These are phyloP conservation scores for Dendronephthya gigantea DNA, from an alignment of 64 coral and sea anemone species.

Conservation along the genomic window DNA sequence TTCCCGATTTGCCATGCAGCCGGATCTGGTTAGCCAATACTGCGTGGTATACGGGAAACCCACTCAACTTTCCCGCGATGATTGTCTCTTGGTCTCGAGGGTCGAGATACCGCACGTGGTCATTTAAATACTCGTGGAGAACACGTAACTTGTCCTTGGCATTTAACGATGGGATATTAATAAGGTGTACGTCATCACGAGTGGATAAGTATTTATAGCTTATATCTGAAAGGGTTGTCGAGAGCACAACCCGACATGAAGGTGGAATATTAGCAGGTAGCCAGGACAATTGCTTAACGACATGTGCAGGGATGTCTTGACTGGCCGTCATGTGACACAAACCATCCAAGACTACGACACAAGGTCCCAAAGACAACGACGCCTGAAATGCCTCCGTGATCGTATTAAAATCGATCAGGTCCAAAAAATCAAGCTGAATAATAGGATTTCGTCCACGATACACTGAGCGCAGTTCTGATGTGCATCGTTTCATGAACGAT, in stretches of 20 bases:
- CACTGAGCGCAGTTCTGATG: constrained; percentile 62
- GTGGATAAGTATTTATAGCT: constrained; percentile 51
- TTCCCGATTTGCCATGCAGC: constrained; percentile 53
- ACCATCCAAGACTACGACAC: constrained; percentile 77
- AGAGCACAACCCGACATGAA: constrained; percentile 66
- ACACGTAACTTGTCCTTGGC: constrained; percentile 51
- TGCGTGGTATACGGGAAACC: constrained; percentile 70
- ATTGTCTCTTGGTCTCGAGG: constrained; percentile 34
- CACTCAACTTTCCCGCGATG: constrained; percentile 45
- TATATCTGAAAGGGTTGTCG: constrained; percentile 68
- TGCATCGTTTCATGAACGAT: constrained; percentile 87
- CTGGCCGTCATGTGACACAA: constrained; percentile 49
- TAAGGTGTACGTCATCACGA: constrained; percentile 51
- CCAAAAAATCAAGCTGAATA: constrained; percentile 49
- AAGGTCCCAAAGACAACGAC: constrained; percentile 57
- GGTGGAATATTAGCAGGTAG: constrained; percentile 48
- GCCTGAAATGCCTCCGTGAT: constrained; percentile 72
- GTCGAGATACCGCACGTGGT: constrained; percentile 56
- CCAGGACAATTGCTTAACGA: constrained; percentile 69
- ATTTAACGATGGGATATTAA: constrained; percentile 47
- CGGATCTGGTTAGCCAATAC: constrained; percentile 67
- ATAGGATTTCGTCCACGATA: constrained; percentile 47
- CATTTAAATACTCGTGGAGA: constrained; percentile 52
- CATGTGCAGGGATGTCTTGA: constrained; percentile 41
- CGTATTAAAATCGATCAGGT: constrained; percentile 44